Base-by-base conservation (phyloP, 64 coral and sea anemone genomes). In the Exaiptasia diaphana region DNA sequence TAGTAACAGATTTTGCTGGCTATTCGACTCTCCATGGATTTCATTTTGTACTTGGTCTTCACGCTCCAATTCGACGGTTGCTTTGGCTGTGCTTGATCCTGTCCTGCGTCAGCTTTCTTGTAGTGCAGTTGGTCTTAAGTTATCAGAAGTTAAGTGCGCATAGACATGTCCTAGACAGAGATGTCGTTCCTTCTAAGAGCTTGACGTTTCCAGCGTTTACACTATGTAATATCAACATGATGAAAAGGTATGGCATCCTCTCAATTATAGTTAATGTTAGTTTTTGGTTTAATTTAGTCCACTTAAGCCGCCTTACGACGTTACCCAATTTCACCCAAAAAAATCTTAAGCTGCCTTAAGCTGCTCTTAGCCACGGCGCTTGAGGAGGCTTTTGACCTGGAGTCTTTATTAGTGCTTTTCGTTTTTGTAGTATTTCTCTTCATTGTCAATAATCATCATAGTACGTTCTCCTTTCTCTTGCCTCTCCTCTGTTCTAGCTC, bases 161-260 rank as follows among this genome's bases (percentile, higher is more conserved):
- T 17, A 24, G 25, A 49, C 72, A 38, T 29, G 42, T 70, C 25
- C 72, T 73, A 12, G 57, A 68, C 52, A 85, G 72, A 74, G 68
- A 43, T 31, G 28, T 85, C 35, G 82, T 73, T 34, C 67, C 53
- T 10, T 18, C n/a, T 8, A 14, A 71, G 5, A 31, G 61, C 3
- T 10, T 62, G 5, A 34, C 30, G 59, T 85, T 20, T 27, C 82
- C 82, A 3, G 82, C 82, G 2, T 58, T 85, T 33, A 85, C 82
- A 39, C 20, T 85, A 44, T 85, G 82, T 35, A 85, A 85, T 41
- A 44, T 73, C 7, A 85, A 85, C 54, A 85, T 85, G 82, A 85
- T 85, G 82, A 55, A 41, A 21, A 85, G 37, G 44, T 73, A 38
- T 39, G 73, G 48, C 45, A 85, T 85, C 36, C 17, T 73, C 4